Conservation (phyloP, 2,888 invertebrate genomes). For the Aspidiotus destructor region DNA sequence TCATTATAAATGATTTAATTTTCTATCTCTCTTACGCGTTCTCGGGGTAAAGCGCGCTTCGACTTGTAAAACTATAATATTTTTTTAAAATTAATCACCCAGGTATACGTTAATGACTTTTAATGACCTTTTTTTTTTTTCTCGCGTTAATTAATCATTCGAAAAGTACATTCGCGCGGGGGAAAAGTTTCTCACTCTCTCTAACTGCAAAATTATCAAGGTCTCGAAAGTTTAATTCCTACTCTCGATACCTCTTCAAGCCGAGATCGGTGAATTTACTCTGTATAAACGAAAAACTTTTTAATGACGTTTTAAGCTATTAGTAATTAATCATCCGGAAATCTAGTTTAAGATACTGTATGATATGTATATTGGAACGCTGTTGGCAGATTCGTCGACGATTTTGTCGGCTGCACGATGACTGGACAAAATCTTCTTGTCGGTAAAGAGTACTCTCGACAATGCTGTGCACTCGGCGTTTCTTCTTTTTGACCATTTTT, state of each 20-base stretch:
- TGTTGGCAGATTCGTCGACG: constrained; percentile 26
- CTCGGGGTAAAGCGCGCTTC: too few species aligned
- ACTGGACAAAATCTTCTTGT: constrained; percentile 24
- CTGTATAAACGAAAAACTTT: constrained; percentile 13
- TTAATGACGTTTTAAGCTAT: constrained; percentile 20
- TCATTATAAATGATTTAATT: constrained; percentile 4
- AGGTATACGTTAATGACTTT: constrained; percentile 24
- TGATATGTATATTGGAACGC: constrained; percentile 7
- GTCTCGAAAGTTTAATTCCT: constrained; percentile 10
- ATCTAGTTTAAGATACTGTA: not conserved
- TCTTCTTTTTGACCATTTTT: constrained; percentile 9
- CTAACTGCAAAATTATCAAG: constrained; percentile 9
- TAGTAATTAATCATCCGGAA: constrained; percentile 26
- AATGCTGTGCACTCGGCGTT: not conserved
- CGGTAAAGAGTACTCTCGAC: constrained; percentile 12
- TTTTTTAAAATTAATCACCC: constrained; percentile 9
- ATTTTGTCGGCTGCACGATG: constrained; percentile 19
- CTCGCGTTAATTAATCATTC: constrained; percentile 28
- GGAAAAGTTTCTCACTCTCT: not conserved
- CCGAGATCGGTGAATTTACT: not conserved
- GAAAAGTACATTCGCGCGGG: constrained; percentile 5
- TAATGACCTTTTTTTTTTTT: constrained; percentile 24
- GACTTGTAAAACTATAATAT: not conserved
- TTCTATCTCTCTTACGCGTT: not conserved
- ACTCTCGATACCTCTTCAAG: constrained; percentile 9